Evolutionary conservation across 1,140 invertebrate genomes (phyloP).

Genomic region (Drosophila sulfurigaster): DNA sequence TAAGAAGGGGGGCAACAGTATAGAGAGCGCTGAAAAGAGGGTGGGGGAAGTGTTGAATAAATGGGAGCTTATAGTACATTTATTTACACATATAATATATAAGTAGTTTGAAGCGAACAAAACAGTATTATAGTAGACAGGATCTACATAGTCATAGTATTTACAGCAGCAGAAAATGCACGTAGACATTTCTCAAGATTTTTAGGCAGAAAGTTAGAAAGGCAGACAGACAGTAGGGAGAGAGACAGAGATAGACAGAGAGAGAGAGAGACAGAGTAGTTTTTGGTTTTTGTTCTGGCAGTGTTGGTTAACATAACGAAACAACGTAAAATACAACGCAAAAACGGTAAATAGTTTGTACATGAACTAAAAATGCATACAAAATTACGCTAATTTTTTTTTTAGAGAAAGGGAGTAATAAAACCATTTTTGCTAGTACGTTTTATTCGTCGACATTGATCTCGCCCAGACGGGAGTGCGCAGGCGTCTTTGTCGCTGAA

Average conservation of each 20-base stretch:
- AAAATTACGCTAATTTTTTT: constrained; percentile 52
- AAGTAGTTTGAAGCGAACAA: constrained; percentile 64
- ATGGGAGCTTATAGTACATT: constrained; percentile 34
- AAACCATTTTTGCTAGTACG: constrained; percentile 80
- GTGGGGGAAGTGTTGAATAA: constrained; percentile 31
- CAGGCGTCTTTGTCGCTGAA: constrained; percentile 87
- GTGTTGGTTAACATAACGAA: constrained; percentile 68
- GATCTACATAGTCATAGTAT: constrained; percentile 60
- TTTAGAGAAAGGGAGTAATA: constrained; percentile 27
- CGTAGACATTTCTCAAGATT: constrained; percentile 50
- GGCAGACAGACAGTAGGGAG: constrained; percentile 22
- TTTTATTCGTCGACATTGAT: constrained; percentile 86
- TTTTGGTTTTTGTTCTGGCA: constrained; percentile 38
- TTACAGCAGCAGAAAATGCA: constrained; percentile 64
- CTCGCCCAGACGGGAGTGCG: constrained; percentile 91
- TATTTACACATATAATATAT: constrained; percentile 48
- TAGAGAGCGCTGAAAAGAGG: constrained; percentile 31
- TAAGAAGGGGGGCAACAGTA: constrained; percentile 32
- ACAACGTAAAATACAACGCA: constrained; percentile 59
- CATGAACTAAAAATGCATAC: constrained; percentile 65
- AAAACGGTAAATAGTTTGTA: constrained; percentile 41
- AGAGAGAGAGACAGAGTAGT: constrained; percentile 51
- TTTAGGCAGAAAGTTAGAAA: constrained; percentile 31
- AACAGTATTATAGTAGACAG: constrained; percentile 31
- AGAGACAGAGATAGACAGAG: constrained; percentile 48